Base-by-base conservation (phyloP, 2,797 vertebrate genomes). In the Eulemur coronatus region DNA sequence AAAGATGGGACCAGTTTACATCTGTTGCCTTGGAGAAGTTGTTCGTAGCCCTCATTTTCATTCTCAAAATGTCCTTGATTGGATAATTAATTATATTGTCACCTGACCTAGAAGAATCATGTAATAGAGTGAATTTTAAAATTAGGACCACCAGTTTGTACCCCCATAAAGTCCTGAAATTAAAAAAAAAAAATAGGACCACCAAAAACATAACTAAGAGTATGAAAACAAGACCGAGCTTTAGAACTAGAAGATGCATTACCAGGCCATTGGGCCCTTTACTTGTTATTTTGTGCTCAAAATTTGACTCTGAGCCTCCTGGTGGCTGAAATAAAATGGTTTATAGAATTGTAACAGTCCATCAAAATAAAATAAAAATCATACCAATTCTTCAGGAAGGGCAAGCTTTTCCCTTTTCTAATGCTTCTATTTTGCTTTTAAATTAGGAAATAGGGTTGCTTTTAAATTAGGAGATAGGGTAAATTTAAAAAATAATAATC, bases 381-480 rank as follows among this genome's bases (percentile, higher is more conserved):
- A n/a, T 8, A 9, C 22, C 20, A 85, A 4, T 72, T 61, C 18
- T 80, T 61, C 80, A 63, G 26, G 35, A 78, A 86, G 73, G 30
- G 3, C 57, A 87, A 84, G 2, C 24, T 33, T 50, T 90, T 78
- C 43, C 50, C 35, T 90, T 48, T 92, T 46, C 52, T 55, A 30
- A 6, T 69, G 41, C 69, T 91, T 90, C 48, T 79, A 0, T 69
- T 92, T 95, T 92, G 20, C 38, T 96, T 95, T 94, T 88, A 95
- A 88, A 59, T 89, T 91, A 72, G 38, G 30, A 88, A 33, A 46
- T 18, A 63, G 57, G 35, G 65, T 84, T 92, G 20, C 38, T 96
- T 95, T 94, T 88, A 95, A 88, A 59, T 89, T 91, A 72, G 38
- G 30, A 88, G 35, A 46, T 18, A 63, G 57, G 35, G 65, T 84